Percentiles rank a stretch among this genome's conserved stretches.
Evolutionary conservation across 2,888 invertebrate genomes (phyloP).

Genomic region (Clostera curtula): DNA sequence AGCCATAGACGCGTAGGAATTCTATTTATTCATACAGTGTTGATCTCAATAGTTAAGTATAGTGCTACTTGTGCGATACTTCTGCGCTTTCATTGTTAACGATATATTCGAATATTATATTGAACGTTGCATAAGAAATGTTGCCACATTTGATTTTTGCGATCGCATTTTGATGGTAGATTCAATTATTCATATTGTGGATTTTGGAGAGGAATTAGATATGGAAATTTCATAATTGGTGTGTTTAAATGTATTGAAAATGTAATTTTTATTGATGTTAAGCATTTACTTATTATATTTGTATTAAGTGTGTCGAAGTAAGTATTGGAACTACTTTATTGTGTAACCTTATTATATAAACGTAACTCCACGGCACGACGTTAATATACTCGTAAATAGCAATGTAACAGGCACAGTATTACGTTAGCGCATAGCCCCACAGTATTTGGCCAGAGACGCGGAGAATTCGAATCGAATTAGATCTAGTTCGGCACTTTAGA

Average conservation of each 20-base stretch:
- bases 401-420: conserved; percentile 17
- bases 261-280: conserved; percentile 62
- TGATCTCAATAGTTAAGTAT: conserved; percentile 36
- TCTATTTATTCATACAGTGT: conserved; percentile 26
- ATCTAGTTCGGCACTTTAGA: conserved; percentile 59
- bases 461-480: conserved; percentile 33
- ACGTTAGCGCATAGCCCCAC: conserved; percentile 27
- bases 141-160: conserved; percentile 52
- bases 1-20: conserved; percentile 64
- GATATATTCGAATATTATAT: conserved; percentile 55
- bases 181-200: conserved; percentile 28
- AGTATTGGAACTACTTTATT: conserved; percentile 39
- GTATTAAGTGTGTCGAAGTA: conserved; percentile 48
- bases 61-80: conserved; percentile 41
- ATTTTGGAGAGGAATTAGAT: conserved; percentile 40
- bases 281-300: conserved; percentile 53
- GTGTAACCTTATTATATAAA: conserved; percentile 31
- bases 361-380: conserved; percentile 38
- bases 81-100: conserved; percentile 65
- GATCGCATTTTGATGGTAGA: conserved; percentile 39
- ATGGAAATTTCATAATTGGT: conserved; percentile 30
- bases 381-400: conserved; percentile 22
- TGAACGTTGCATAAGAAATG: conserved; percentile 46
- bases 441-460: conserved; percentile 18
- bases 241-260: conserved; percentile 45